Evolutionary conservation across 2,113 vertebrate species (phyloP).

Genomic region (Oenanthe melanoleuca): DNA sequence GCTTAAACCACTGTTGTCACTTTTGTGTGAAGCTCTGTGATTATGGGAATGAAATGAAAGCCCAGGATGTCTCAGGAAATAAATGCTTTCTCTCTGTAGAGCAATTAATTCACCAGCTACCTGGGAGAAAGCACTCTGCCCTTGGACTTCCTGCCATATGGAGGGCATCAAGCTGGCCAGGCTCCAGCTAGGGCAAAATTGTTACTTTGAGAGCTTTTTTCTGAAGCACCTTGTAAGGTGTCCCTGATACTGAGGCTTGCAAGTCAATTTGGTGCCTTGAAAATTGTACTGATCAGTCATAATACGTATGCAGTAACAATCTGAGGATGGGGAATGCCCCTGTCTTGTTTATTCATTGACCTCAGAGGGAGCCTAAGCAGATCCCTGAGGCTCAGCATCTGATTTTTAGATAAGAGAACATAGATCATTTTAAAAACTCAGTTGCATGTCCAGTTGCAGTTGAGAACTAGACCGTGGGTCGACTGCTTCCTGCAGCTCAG

Average conservation of each 20-base stretch:
- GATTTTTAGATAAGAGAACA: not conserved
- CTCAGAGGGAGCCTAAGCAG: not conserved
- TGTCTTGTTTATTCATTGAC: not conserved
- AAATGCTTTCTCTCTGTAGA: not conserved
- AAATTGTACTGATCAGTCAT: not conserved
- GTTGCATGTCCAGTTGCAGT: not conserved
- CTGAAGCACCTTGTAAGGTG: not conserved
- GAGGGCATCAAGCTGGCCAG: not conserved
- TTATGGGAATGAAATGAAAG: not conserved
- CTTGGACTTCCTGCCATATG: not conserved
- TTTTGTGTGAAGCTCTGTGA: not conserved
- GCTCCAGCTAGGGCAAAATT: not conserved
- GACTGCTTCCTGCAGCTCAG: not conserved
- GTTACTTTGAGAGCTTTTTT: not conserved
- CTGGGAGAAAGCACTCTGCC: not conserved
- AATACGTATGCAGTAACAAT: not conserved
- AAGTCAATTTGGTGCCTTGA: not conserved
- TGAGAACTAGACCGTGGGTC: not conserved
- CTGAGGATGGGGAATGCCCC: not conserved
- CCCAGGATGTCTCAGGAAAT: not conserved
- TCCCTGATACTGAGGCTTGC: not conserved
- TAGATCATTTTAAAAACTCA: not conserved
- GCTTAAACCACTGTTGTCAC: not conserved
- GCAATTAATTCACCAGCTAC: not conserved
- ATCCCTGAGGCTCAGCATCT: not conserved